These are phyloP conservation scores for Drosophila mercatorum DNA, from an alignment of 2,888 invertebrate genomes.

Conservation along the genomic window DNA sequence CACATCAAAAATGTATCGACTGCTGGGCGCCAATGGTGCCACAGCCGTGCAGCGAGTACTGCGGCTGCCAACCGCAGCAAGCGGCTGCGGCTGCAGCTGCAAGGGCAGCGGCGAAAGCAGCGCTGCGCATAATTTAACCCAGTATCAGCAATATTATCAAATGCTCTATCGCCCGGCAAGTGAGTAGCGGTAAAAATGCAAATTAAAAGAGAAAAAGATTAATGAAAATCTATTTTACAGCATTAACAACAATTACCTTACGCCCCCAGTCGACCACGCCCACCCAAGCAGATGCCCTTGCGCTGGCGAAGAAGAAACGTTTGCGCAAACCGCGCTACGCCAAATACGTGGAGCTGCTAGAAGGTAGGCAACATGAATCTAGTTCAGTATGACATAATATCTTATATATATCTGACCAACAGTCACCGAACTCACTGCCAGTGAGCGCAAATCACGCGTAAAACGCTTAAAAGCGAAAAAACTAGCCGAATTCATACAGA, in stretches of 20 bases:
- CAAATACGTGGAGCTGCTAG: constrained; percentile 89
- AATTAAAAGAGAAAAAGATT: neutral
- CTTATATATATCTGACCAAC: neutral
- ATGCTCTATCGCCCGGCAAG: constrained; percentile 72
- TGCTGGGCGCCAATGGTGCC: constrained; percentile 72
- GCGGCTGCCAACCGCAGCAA: constrained; percentile 53
- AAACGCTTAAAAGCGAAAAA: constrained; percentile 89
- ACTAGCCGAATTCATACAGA: constrained; percentile 88
- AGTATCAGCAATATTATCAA: constrained; percentile 71
- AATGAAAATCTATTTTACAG: constrained; percentile 13
- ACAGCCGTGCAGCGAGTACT: constrained; percentile 70
- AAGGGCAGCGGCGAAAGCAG: constrained; percentile 26
- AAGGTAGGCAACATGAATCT: constrained; percentile 85
- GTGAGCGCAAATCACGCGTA: constrained; percentile 88
- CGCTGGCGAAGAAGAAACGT: constrained; percentile 61
- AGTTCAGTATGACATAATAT: neutral
- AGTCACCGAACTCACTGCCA: constrained; percentile 88
- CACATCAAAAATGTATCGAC: constrained; percentile 78
- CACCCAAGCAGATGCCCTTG: constrained; percentile 64
- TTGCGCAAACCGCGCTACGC: constrained; percentile 81
- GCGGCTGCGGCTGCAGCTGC: constrained; percentile 47
- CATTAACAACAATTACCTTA: constrained; percentile 17
- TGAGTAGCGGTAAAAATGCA: constrained; percentile 26
- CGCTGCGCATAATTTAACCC: constrained; percentile 52
- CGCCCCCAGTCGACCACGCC: constrained; percentile 80